Conservation (phyloP, 2,888 invertebrate species). For the Yponomeuta plumbellus region DNA sequence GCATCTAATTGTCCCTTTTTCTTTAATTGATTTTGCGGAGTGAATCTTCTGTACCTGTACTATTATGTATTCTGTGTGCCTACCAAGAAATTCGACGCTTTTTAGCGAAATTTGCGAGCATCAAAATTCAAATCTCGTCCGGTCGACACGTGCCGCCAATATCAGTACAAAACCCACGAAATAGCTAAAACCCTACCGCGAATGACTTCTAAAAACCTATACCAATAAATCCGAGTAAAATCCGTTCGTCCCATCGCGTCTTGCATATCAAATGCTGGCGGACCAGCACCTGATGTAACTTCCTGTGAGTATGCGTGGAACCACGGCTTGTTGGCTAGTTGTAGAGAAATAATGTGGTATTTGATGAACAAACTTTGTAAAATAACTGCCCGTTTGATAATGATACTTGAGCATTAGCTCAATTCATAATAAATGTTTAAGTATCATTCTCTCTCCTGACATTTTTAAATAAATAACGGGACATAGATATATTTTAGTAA, state of each 20-base stretch:
- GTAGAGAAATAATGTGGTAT: background rate
- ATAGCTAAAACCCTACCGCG: background rate
- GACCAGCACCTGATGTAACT: conserved; percentile 53
- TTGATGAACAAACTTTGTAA: background rate
- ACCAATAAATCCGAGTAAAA: conserved; percentile 27
- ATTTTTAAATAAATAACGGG: no score
- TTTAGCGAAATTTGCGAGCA: background rate
- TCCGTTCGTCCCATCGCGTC: conserved; percentile 29
- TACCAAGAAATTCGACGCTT: background rate
- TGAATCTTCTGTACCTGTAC: no score
- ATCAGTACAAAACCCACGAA: background rate
- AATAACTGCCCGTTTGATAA: no score
- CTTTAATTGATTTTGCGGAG: no score
- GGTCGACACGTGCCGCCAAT: background rate
- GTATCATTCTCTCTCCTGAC: no score
- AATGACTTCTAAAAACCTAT: conserved; percentile 2
- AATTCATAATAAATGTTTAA: no score
- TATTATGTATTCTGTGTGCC: no score
- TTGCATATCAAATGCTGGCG: conserved; percentile 48
- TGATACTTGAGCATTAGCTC: no score
- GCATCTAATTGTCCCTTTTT: no score
- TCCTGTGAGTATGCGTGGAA: conserved; percentile 31
- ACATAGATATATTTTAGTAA: no score
- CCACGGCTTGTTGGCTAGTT: background rate
- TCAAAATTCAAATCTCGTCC: background rate